Evolutionary conservation across 2,797 vertebrate species (phyloP).

Genomic region (Sphenodon punctatus): DNA sequence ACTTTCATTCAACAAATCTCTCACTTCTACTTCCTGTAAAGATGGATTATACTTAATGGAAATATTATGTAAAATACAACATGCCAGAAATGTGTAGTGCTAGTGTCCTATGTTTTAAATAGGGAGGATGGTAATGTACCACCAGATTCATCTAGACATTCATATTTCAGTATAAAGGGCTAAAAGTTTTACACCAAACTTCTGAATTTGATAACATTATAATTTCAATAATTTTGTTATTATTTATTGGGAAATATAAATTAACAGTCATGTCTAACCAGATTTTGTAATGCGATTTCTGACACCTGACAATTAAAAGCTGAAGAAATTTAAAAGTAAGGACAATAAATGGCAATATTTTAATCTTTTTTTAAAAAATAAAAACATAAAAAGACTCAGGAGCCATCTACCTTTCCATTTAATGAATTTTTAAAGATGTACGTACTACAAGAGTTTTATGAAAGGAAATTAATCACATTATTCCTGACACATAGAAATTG

Average conservation of each 20-base stretch:
- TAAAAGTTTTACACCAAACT: not conserved
- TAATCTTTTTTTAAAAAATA: not conserved
- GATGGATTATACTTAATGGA: not conserved
- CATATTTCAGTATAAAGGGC: not conserved
- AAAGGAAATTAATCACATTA: not conserved
- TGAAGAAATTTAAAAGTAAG: not conserved
- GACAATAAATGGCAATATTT: not conserved
- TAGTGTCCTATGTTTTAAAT: not conserved
- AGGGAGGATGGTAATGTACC: not conserved
- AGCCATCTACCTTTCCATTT: not conserved
- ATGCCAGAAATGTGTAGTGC: not conserved
- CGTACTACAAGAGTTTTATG: not conserved
- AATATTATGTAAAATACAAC: not conserved
- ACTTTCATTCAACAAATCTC: slow-evolving; percentile 6
- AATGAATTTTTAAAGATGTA: not conserved
- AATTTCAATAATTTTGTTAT: not conserved
- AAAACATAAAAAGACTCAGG: not conserved
- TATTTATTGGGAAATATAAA: not conserved
- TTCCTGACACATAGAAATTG: no score
- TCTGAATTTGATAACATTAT: not conserved
- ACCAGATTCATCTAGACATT: not conserved
- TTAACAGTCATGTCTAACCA: not conserved
- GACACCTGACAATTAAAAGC: not conserved
- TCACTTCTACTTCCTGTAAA: not conserved
- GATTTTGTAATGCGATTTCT: not conserved